Evolutionary conservation across 1,140 invertebrate genomes (phyloP), one percentile per base, ranked within the genome.

Genomic region (Anoplophora glabripennis): DNA sequence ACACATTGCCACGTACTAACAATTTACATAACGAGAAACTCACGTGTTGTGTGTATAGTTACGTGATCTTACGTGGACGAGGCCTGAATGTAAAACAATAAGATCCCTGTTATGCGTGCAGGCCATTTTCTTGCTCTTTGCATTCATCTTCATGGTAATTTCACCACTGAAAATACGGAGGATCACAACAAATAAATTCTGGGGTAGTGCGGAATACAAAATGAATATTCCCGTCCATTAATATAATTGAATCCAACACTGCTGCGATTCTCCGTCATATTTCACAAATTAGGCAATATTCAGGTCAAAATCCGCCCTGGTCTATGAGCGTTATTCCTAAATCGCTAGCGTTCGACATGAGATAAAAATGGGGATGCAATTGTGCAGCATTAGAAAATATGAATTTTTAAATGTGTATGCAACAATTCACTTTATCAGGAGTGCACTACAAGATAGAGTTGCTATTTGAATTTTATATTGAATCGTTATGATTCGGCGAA

Each of bases 31-130:
- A 61, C 59, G 59, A 61, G 47, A 42, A 61, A 44, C 44, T 61
- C 40, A 61, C 59, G 59, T 61, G 57, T 36, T 44, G 46, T 61
- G 52, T 61, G 45, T 57, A 51, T 61, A 61, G 59, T 61, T 52
- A 61, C 53, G 59, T 61, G 59, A 49, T 61, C 53, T 56, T 56
- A 51, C 21, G 15, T 10, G 40, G 33, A 61, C 53, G 53, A 33
- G 59, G 7, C 15, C 14, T 49, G 59, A 57, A 57, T 61, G 58
- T 41, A 60, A 59, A 60, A 60, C 58, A 60, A 60, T 60, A 60
- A 60, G 58, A 60, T 54, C 52, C 33, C 12, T 53, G 49, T 59
- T 34, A 59, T 47, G 57, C 57, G 57, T 60, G 47, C 47, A 52
- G 14, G 36, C 47, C 38, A 52, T 51, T 41, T 52, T 54, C 35